Conservation (phyloP, 1,140 invertebrate species). For the Drosophila melanica region DNA sequence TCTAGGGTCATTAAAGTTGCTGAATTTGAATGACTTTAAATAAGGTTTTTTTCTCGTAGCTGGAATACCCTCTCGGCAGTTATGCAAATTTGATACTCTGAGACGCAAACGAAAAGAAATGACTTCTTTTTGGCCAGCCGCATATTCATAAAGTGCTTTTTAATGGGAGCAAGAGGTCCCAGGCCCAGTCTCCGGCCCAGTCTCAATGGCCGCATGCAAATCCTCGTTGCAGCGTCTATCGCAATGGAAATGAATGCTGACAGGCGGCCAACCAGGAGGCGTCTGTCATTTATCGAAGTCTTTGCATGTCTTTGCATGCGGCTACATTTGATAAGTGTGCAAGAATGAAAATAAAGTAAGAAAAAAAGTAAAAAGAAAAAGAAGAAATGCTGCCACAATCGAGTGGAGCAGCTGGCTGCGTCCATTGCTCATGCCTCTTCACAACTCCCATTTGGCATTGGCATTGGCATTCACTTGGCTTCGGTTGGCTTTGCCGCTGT, state of each 20-base stretch:
- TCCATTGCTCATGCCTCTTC: conserved; percentile 35
- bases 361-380: conserved; percentile 15
- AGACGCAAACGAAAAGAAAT: conserved; percentile 21
- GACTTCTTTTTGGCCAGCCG: conserved; percentile 41
- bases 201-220: conserved; percentile 5
- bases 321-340: conserved; percentile 63
- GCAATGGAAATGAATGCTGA: conserved; percentile 44
- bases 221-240: conserved; percentile 30
- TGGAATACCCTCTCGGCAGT: neutral
- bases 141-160: conserved; percentile 70
- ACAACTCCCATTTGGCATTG: conserved; percentile 36
- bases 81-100: conserved; percentile 17
- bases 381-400: conserved; percentile 22
- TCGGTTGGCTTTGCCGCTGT: conserved; percentile 27
- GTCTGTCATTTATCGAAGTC: conserved; percentile 49
- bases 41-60: neutral
- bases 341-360: neutral
- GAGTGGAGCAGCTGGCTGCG: conserved; percentile 48
- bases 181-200: neutral
- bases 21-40: too few species aligned
- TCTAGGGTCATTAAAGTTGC: neutral
- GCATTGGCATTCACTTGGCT: conserved; percentile 63
- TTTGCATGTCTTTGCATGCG: conserved; percentile 52
- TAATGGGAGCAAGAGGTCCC: conserved; percentile 51
- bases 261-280: conserved; percentile 54